Percentiles rank a stretch among this genome's conserved stretches.
Conservation (phyloP, 2,888 invertebrate species). For the Pharmacophagus antenor region DNA sequence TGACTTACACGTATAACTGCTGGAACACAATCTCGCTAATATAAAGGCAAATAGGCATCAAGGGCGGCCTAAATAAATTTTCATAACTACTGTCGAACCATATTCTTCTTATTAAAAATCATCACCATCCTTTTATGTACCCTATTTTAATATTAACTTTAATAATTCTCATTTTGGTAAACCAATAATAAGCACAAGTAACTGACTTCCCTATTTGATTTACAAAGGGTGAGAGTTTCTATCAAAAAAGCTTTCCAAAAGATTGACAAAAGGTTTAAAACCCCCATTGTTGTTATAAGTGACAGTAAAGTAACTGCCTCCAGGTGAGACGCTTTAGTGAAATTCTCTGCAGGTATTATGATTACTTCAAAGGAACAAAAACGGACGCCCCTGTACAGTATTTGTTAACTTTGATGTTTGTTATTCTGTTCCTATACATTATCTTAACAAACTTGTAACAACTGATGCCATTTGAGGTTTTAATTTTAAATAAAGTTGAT, state of each 20-base stretch:
- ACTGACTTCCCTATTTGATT: not conserved
- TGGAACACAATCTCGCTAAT: too few relatives aligned
- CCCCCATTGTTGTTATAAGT: not conserved
- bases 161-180: not conserved
- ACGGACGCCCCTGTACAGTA: constrained; percentile 79
- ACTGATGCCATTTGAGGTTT: not conserved
- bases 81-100: too few relatives aligned
- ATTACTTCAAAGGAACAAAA: constrained; percentile 76
- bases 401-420: constrained; percentile 78
- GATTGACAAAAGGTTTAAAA: not conserved
- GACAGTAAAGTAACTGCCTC: constrained; percentile 3
- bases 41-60: too few relatives aligned
- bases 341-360: constrained; percentile 50
- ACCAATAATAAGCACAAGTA: too few relatives aligned
- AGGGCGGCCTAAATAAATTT: too few relatives aligned
- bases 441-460: not conserved
- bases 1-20: too few relatives aligned
- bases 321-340: constrained; percentile 1
- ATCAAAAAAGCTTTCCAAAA: not conserved
- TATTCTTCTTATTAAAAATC: too few relatives aligned
- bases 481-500: too few relatives aligned
- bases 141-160: too few relatives aligned
- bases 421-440: not conserved
- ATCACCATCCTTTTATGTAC: too few relatives aligned
- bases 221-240: not conserved